Evolutionary conservation across 2,113 vertebrate species (phyloP).

Genomic region (Macrotus californicus): DNA sequence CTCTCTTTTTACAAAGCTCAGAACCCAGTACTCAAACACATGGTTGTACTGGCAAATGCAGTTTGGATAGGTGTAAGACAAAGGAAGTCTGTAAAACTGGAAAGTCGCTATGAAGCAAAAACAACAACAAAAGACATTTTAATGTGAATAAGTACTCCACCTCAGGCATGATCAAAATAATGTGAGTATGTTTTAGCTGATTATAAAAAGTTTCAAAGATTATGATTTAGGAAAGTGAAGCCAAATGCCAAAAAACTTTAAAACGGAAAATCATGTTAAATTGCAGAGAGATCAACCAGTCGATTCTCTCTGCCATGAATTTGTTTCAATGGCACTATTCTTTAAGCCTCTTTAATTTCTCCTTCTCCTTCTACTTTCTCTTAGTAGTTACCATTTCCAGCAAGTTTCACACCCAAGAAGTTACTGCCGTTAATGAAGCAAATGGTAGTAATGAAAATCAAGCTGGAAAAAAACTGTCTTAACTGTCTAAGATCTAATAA

Average conservation of each 20-base stretch:
- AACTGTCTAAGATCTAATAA: conserved; percentile 41
- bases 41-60: not conserved
- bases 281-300: not conserved
- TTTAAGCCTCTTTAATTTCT: conserved; percentile 46
- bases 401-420: conserved; percentile 60
- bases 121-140: conserved; percentile 2
- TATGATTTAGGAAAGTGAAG: not conserved
- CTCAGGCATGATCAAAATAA: not conserved
- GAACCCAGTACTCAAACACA: not conserved
- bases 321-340: not conserved
- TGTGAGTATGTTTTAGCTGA: not conserved
- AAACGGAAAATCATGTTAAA: not conserved
- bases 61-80: not conserved
- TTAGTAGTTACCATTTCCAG: conserved; percentile 61
- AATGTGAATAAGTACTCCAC: conserved; percentile 5
- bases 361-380: not conserved
- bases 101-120: conserved; percentile 12
- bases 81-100: not conserved
- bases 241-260: not conserved
- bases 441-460: conserved; percentile 67
- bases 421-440: conserved; percentile 68
- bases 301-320: not conserved
- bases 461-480: conserved; percentile 6
- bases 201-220: conserved; percentile 2
- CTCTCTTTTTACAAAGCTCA: not conserved